These are phyloP conservation scores for Calyptommatus sinebrachiatus DNA, from an alignment of 2,113 vertebrate species.

Conservation along the genomic window DNA sequence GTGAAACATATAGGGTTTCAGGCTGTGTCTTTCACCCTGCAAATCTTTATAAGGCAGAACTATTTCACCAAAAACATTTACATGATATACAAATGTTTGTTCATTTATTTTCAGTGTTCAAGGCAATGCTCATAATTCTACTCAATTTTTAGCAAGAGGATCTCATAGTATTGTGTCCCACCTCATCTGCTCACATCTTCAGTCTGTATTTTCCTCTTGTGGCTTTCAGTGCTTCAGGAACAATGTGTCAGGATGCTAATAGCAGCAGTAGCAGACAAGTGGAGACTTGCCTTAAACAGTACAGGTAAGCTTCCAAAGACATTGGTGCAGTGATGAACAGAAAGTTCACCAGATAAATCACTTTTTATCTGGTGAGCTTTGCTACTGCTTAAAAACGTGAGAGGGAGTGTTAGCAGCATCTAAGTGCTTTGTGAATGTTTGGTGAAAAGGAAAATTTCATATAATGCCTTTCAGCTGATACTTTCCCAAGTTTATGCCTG, in stretches of 20 bases:
- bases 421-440: not conserved
- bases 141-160: too few relatives aligned
- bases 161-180: conserved; percentile 9
- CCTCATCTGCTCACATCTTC: conserved; percentile 32
- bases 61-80: too few relatives aligned
- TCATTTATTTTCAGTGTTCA: too few relatives aligned
- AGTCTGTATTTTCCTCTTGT: conserved; percentile 25
- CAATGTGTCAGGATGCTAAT: conserved; percentile 12
- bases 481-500: not conserved
- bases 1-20: too few relatives aligned
- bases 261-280: not conserved
- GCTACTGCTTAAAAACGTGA: conserved; percentile 1
- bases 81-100: too few relatives aligned
- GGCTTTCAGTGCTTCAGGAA: conserved; percentile 15
- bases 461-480: not conserved
- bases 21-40: not conserved
- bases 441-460: not conserved
- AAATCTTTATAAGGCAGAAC: too few relatives aligned
- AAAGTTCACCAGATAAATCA: not conserved
- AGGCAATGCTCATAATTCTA: too few relatives aligned
- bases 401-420: not conserved
- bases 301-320: not conserved
- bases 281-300: not conserved
- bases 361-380: not conserved
- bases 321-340: not conserved